Evolutionary conservation across 1,140 invertebrate genomes (phyloP).

Genomic region (Plodia interpunctella): DNA sequence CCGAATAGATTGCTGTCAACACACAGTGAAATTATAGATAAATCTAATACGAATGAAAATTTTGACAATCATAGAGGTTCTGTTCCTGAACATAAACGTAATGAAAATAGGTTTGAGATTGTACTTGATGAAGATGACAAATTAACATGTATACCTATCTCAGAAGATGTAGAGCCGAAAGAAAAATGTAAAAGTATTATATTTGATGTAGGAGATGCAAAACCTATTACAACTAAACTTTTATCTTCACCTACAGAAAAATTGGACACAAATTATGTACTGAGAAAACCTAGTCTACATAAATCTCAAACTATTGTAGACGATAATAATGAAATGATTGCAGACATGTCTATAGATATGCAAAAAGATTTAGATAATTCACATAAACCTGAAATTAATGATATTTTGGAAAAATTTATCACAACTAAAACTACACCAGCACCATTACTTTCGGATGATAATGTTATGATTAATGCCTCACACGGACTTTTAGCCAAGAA

Average conservation of each 20-base stretch:
- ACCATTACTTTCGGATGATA: constrained; percentile 19
- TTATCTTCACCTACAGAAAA: too few relatives aligned
- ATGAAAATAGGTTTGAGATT: not conserved
- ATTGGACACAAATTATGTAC: too few relatives aligned
- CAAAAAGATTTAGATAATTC: not conserved
- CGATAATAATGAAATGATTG: constrained; percentile 1
- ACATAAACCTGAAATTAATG: constrained; percentile 1
- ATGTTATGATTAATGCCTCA: not conserved
- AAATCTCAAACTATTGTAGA: not conserved
- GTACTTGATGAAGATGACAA: not conserved
- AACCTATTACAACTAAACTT: too few relatives aligned
- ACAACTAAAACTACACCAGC: constrained; percentile 27
- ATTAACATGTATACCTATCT: not conserved
- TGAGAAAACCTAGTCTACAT: not conserved
- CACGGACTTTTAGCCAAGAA: not conserved
- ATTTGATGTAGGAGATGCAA: too few relatives aligned
- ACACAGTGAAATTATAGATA: not conserved
- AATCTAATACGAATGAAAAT: not conserved
- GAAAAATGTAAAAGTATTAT: too few relatives aligned
- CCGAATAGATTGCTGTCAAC: not conserved
- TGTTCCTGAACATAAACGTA: not conserved
- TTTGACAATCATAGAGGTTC: too few relatives aligned
- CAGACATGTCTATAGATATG: constrained; percentile 17
- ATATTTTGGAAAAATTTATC: constrained; percentile 23
- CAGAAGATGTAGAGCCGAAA: not conserved